Conservation (phyloP, 2,113 vertebrate species). For the Tonatia bakeri region DNA sequence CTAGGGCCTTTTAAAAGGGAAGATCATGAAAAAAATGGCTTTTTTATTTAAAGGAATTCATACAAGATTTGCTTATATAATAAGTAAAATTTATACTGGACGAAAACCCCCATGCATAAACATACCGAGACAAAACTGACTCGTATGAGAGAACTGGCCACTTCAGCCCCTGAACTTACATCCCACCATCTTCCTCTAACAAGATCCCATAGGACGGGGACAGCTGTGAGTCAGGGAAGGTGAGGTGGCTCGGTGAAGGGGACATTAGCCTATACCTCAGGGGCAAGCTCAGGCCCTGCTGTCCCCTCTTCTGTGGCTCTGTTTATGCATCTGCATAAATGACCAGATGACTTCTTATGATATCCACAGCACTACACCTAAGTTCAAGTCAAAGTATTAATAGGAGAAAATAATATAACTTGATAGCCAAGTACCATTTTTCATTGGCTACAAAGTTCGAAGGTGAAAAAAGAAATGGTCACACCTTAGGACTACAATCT, state of each 20-base stretch:
- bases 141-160: not conserved
- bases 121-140: not conserved
- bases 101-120: not conserved
- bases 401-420: not conserved
- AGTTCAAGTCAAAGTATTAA: slow-evolving; percentile 14
- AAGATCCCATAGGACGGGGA: not conserved
- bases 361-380: not conserved
- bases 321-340: not conserved
- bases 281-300: fast-evolving
- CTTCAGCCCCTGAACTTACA: not conserved
- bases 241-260: not conserved
- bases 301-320: not conserved
- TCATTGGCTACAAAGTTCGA: not conserved
- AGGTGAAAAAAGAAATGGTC: not conserved
- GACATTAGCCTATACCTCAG: not conserved
- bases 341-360: not conserved
- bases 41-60: not conserved
- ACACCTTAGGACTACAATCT: not conserved
- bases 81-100: not conserved
- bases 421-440: not conserved
- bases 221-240: not conserved
- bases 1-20: not conserved
- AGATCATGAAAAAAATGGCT: not conserved
- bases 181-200: not conserved
- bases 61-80: not conserved